A percentile compares a stretch with the other conserved stretches of the same genome.
Conservation (phyloP, 1,140 invertebrate species). For the Diachasma alloeum region DNA sequence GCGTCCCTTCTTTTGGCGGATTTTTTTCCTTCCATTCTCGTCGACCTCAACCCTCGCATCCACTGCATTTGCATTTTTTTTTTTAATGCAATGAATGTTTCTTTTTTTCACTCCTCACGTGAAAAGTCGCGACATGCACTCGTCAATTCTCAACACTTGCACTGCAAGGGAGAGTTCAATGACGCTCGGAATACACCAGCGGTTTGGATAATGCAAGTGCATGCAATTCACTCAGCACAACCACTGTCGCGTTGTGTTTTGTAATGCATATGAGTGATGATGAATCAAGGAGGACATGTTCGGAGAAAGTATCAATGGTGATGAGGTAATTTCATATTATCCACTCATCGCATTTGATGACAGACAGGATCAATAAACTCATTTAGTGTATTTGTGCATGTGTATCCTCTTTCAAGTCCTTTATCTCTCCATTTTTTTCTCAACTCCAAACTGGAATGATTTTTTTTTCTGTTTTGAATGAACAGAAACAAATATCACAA, state of each 20-base stretch:
- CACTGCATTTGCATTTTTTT: background rate
- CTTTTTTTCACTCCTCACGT: background rate
- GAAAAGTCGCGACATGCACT: background rate
- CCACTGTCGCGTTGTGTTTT: background rate
- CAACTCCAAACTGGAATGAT: background rate
- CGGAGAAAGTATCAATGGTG: background rate
- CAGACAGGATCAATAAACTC: no score
- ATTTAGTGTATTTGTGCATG: no score
- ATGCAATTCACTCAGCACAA: constrained; percentile 8
- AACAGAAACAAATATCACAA: background rate
- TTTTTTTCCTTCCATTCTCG: background rate
- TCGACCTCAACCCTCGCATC: background rate
- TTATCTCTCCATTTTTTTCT: no score
- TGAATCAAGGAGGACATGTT: background rate
- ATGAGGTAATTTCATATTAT: no score
- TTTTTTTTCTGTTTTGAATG: background rate
- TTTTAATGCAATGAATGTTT: background rate
- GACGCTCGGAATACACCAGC: background rate
- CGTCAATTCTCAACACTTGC: background rate
- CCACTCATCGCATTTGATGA: no score
- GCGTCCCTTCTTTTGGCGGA: background rate
- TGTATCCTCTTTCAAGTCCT: no score
- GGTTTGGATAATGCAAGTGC: background rate
- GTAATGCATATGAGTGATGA: background rate
- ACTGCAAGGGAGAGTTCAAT: constrained; percentile 5